Evolutionary conservation across 2,888 invertebrate genomes (phyloP).

Genomic region (Parapristionchus giblindavisi): DNA sequence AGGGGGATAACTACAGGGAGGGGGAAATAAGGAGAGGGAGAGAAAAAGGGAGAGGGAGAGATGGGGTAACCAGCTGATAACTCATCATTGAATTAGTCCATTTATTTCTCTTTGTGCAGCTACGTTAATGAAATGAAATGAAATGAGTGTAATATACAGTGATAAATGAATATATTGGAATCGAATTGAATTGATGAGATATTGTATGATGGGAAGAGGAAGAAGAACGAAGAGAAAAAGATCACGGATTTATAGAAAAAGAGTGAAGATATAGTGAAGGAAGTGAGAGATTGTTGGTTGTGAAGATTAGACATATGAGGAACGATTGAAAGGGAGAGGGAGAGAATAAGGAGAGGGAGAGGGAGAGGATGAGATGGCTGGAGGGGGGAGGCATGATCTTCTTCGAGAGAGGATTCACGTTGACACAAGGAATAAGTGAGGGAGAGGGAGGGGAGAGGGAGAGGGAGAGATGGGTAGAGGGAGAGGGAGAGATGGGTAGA

Average conservation of each 20-base stretch:
- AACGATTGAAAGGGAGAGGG: conserved; percentile 3
- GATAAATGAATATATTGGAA: too few species aligned
- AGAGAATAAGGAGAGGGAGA: conserved; percentile 15
- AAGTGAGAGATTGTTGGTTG: neutral
- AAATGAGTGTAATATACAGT: too few species aligned
- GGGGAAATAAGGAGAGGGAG: neutral
- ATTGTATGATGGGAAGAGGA: neutral
- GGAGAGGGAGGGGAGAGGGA: neutral
- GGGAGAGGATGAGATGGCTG: neutral
- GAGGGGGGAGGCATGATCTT: neutral
- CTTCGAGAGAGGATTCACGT: neutral
- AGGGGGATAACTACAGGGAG: too few species aligned
- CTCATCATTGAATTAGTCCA: neutral
- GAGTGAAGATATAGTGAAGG: neutral
- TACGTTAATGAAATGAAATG: too few species aligned
- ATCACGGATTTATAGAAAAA: neutral
- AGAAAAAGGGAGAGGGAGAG: conserved; percentile 9
- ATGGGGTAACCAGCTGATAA: neutral
- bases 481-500: neutral
- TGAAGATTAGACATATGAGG: neutral
- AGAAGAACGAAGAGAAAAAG: neutral
- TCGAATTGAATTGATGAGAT: neutral
- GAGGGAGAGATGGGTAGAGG: conserved; percentile 6
- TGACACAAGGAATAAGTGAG: neutral
- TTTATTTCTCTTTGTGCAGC: too few species aligned